Base-by-base conservation (phyloP, 2,113 vertebrate genomes). In the Stigmatopora argus region DNA sequence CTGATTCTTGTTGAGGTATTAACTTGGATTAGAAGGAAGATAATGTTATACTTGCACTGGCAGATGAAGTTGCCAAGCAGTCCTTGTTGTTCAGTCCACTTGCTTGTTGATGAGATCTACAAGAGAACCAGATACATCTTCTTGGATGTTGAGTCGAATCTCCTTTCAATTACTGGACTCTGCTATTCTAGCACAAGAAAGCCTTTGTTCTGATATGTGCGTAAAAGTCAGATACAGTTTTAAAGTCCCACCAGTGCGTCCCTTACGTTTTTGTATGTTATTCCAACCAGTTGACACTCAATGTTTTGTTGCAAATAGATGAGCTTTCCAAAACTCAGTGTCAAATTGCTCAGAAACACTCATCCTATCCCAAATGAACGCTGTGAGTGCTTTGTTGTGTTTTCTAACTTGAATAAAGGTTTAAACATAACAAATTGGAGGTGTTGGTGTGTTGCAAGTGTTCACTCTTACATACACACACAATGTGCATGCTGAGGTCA, bases 11-110 rank as follows among this genome's bases (percentile, higher is more conserved):
- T 65, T 67, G 73, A 41, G 38, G 6, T 41, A 7, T 81, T 76
- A 65, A 81, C 69, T 7, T 63, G 72, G 67, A 78, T 79, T 78
- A 78, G 76, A 41, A 80, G 83, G 72, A 75, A 77, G 79, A 79
- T 75, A 75, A 78, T 51, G 70, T 64, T 69, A 78, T 49, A 49
- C 57, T 75, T 61, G 58, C 64, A 23, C 70, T 66, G 71, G 78
- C 66, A 58, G 48, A 41, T 67, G 63, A 34, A 69, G 71, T 75
- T 75, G 72, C 79, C 62, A 77, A 81, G 78, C 68, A 73, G 73
- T 65, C 67, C 62, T 7, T 73, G 61, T 81, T 79, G 74, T 79
- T 77, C 64, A 62, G 49, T 56, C 64, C 64, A 75, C 72, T 65
- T 75, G 76, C 71, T 63, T 74, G 72, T 78, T 67, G 38, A 63